These are phyloP conservation scores for Pocota personata DNA, from an alignment of 2,888 invertebrate species.

Conservation along the genomic window DNA sequence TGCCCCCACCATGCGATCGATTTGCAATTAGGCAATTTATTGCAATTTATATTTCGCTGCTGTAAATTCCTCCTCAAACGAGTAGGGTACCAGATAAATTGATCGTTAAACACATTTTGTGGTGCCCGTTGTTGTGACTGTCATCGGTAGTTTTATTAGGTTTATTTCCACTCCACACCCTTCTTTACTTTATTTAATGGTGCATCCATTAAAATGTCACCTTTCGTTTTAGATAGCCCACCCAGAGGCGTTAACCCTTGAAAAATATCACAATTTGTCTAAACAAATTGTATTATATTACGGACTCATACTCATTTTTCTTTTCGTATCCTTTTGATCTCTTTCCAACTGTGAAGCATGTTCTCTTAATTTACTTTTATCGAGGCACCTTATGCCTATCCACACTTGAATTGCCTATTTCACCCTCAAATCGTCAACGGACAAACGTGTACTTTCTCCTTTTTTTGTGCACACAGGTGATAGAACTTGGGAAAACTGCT, in stretches of 20 bases:
- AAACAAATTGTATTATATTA: slow-evolving; percentile 30
- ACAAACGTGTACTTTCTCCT: neutral
- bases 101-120: slow-evolving; percentile 63
- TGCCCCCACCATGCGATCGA: neutral
- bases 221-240: slow-evolving; percentile 26
- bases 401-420: slow-evolving; percentile 54
- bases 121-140: slow-evolving; percentile 21
- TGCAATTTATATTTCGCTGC: slow-evolving; percentile 19
- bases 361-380: slow-evolving; percentile 60
- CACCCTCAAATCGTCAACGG: slow-evolving; percentile 11
- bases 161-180: slow-evolving; percentile 32
- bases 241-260: neutral
- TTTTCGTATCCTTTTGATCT: neutral
- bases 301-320: neutral
- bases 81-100: slow-evolving; percentile 36
- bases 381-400: slow-evolving; percentile 32
- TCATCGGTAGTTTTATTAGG: slow-evolving; percentile 44
- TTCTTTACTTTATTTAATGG: slow-evolving; percentile 35
- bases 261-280: slow-evolving; percentile 28
- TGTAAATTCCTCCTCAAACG: neutral
- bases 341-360: neutral
- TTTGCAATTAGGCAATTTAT: slow-evolving; percentile 62
- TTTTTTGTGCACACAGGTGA: slow-evolving; percentile 16
- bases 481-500: slow-evolving; percentile 7
- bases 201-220: slow-evolving; percentile 62